Base-by-base conservation (phyloP, 1,140 invertebrate species). In the Macrocentrus cingulum region DNA sequence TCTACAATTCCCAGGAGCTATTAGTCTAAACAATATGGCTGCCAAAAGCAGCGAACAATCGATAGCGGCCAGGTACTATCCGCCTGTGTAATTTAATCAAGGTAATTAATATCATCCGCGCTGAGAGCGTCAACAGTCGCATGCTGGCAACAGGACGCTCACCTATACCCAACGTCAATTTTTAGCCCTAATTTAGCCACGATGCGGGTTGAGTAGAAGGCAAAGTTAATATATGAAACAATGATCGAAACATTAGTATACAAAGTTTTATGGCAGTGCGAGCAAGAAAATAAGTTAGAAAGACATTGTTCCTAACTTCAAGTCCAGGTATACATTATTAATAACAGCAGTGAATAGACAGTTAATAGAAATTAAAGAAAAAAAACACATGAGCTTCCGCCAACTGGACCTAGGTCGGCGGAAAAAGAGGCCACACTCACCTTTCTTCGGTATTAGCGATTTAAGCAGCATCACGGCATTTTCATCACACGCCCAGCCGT, bases 401-500 rank as follows among this genome's bases (percentile, higher is more conserved):
- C 2, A 36, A 25, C 48, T 13, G n/a, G 23, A 15, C 48, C 13
- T 42, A 29, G 39, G 32, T 46, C 50, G 34, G 37, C 41, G 55
- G 22, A 41, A 51, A 56, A 55, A 50, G 50, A 57, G 48, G 18
- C 11, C 37, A 23, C 62, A 76, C 86, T 88, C 88, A 98, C 95
- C 94, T 95, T 98, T 99, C 84, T 96, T 96, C 70, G 96, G 95
- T 80, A 98, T 97, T 68, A 98, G 88, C 56, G 94, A 94, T 81
- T 99, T 99, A 73, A 99, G 88, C 57, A 98, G 88, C 81, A 96
- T 85, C 58, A 99, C 94, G 67, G 97, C 96, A 69, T 91, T 90
- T 67, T 98, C 95, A 80, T 99, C 97, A 72, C 91, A 94, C 53
- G 96, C 93, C 97, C 97, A 99, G 54, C 94, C 94, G 79, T 98